Evolutionary conservation across 2,113 vertebrate genomes (phyloP).

Genomic region (Callithrix jacchus): DNA sequence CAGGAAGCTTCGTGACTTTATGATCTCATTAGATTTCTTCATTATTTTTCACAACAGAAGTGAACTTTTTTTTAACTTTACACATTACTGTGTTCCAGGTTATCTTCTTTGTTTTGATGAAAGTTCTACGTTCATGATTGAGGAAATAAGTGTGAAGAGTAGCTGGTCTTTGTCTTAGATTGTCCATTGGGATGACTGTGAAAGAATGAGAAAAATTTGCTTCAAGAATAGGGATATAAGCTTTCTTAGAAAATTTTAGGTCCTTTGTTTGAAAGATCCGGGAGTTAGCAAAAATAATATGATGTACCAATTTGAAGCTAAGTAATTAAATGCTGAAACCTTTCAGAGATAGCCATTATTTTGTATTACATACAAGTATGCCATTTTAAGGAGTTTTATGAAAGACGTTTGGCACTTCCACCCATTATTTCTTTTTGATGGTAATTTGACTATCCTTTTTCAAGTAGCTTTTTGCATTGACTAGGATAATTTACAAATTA

Average conservation of each 20-base stretch:
- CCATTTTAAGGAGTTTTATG: constrained; percentile 54
- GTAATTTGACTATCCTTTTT: constrained; percentile 37
- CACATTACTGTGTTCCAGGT: constrained; percentile 31
- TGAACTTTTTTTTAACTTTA: constrained; percentile 55
- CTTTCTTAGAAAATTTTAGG: constrained; percentile 46
- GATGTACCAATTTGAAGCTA: constrained; percentile 13
- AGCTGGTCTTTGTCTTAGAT: constrained; percentile 68
- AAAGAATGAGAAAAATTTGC: constrained; percentile 48
- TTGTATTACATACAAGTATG: constrained; percentile 23
- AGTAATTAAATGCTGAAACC: constrained; percentile 24
- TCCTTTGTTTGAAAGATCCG: constrained; percentile 57
- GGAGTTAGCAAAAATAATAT: background rate
- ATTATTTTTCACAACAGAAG: constrained; percentile 56
- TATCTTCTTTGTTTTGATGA: constrained; percentile 42
- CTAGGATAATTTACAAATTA: constrained; percentile 29
- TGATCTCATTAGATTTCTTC: constrained; percentile 53
- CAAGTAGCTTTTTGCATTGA: constrained; percentile 34
- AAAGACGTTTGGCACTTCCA: background rate
- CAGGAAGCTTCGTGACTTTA: constrained; percentile 60
- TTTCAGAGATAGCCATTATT: constrained; percentile 47
- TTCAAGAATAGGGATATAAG: constrained; percentile 44
- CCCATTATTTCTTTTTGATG: constrained; percentile 18
- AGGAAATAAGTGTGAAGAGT: constrained; percentile 31
- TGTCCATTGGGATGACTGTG: constrained; percentile 40
- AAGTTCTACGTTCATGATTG: constrained; percentile 55